Conservation (phyloP, 2,113 vertebrate species). For the Sapayoa aenigma region DNA sequence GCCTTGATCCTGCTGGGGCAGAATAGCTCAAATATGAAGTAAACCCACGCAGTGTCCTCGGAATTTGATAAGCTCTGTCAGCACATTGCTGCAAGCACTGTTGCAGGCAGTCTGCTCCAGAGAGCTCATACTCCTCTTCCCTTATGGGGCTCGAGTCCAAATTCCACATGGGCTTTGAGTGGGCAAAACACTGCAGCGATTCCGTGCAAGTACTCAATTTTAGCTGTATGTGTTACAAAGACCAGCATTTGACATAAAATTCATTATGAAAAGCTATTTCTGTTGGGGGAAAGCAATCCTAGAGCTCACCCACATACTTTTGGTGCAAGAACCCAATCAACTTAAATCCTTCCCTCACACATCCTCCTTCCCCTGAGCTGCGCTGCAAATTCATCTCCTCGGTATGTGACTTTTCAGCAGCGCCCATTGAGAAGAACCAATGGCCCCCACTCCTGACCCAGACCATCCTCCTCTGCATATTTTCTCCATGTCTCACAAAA, state of each 20-base stretch:
- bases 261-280: constrained; percentile 28
- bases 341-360: not conserved
- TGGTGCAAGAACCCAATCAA: not conserved
- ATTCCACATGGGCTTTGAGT: not conserved
- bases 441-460: not conserved
- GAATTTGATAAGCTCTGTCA: not conserved
- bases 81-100: not conserved
- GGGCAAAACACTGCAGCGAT: not conserved
- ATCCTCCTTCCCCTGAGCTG: not conserved
- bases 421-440: not conserved
- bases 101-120: not conserved
- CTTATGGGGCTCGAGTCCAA: not conserved
- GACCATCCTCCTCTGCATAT: not conserved
- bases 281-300: not conserved
- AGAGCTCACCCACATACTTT: constrained; percentile 14
- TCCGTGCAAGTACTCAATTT: not conserved
- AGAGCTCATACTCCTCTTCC: not conserved
- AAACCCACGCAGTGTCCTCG: not conserved
- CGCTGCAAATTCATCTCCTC: not conserved
- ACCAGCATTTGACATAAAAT: not conserved
- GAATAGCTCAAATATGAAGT: not conserved
- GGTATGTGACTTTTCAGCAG: not conserved
- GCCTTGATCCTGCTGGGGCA: not conserved
- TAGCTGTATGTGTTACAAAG: not conserved
- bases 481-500: not conserved